Evolutionary conservation across 2,113 vertebrate species (phyloP).

Genomic region (Spilogale gracilis): DNA sequence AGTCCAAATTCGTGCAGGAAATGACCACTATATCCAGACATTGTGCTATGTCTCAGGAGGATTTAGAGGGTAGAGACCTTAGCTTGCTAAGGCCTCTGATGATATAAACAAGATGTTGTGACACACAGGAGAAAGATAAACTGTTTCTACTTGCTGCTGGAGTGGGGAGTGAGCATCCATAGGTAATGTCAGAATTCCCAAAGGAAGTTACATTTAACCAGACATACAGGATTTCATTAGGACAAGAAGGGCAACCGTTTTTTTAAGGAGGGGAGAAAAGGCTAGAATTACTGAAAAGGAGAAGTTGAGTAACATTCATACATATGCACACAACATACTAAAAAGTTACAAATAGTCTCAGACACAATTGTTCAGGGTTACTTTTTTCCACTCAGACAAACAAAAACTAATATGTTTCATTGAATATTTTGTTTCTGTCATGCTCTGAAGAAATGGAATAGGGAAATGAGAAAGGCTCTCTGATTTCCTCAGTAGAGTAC

Average conservation of each 20-base stretch:
- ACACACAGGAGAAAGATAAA: not conserved
- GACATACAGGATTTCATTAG: not conserved
- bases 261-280: not conserved
- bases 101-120: not conserved
- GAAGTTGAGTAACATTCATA: not conserved
- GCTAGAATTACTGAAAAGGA: not conserved
- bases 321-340: not conserved
- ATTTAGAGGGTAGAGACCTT: not conserved
- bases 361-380: not conserved
- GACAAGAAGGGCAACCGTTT: not conserved
- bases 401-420: not conserved
- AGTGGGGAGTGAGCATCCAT: accelerated
- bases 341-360: not conserved
- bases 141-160: not conserved
- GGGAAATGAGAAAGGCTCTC: not conserved
- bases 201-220: not conserved
- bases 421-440: not conserved
- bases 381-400: constrained; percentile 36
- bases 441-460: not conserved
- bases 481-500: not conserved
- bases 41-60: not conserved
- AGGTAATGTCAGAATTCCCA: not conserved
- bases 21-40: not conserved
- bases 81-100: not conserved
- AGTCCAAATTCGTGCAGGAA: not conserved